These are phyloP conservation scores for Leptarthrus brevirostris DNA, from an alignment of 2,888 invertebrate species.

Conservation along the genomic window DNA sequence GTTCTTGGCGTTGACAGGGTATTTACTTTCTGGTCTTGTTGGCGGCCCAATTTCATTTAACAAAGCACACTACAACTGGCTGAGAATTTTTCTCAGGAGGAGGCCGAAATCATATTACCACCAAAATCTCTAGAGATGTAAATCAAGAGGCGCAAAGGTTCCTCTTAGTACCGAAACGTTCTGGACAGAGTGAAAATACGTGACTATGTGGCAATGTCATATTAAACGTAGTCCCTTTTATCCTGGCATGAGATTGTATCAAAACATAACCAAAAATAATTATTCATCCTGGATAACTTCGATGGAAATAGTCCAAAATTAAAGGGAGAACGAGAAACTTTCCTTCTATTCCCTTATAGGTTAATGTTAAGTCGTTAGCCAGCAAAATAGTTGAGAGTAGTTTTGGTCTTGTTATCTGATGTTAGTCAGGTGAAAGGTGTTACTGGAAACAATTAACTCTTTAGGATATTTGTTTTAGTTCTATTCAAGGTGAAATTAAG, in stretches of 20 bases:
- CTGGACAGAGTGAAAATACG: conserved; percentile 39
- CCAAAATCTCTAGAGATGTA: not conserved
- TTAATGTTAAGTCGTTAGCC: not conserved
- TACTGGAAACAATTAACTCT: too few relatives aligned
- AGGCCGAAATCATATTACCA: not conserved
- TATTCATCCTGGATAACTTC: conserved; percentile 17
- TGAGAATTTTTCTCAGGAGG: too few relatives aligned
- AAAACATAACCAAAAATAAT: conserved; percentile 38
- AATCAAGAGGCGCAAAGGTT: conserved; percentile 22
- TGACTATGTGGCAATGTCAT: conserved; percentile 17
- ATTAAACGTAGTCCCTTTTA: not conserved
- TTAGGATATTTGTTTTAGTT: too few relatives aligned
- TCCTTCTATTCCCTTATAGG: too few relatives aligned
- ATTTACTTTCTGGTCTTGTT: not conserved
- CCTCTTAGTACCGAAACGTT: not conserved
- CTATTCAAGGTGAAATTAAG: too few relatives aligned
- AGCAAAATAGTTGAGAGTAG: too few relatives aligned
- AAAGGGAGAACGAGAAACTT: not conserved
- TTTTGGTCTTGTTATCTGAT: too few relatives aligned
- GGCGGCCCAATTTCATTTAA: not conserved
- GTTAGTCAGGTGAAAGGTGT: too few relatives aligned
- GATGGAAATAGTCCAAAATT: not conserved
- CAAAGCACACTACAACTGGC: not conserved
- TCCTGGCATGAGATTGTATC: not conserved
- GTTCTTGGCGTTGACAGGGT: not conserved